phyloP scores from a whole-genome alignment of 2,888 invertebrate species.

The Oligia latruncula region DNA sequence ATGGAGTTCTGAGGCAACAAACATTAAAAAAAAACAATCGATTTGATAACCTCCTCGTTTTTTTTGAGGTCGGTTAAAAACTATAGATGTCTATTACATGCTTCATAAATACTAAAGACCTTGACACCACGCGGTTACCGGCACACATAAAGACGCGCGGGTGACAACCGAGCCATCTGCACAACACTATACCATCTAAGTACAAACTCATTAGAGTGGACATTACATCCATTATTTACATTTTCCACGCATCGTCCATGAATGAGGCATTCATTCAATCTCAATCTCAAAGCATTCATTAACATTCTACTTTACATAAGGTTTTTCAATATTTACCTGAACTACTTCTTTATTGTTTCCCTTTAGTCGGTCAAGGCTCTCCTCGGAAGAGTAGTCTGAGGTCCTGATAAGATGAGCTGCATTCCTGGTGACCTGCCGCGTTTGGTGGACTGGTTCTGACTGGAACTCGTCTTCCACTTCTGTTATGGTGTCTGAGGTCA shows the following conservation, averaged over 20 bases:
- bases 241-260: constrained; percentile 34
- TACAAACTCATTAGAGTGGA: constrained; percentile 32
- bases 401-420: constrained; percentile 81
- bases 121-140: constrained; percentile 25
- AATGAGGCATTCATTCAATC: constrained; percentile 32
- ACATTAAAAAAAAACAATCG: too few relatives aligned
- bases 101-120: constrained; percentile 29
- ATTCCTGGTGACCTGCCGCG: constrained; percentile 77
- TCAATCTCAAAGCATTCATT: too few relatives aligned
- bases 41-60: too few relatives aligned
- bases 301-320: constrained; percentile 29
- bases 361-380: constrained; percentile 80
- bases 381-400: constrained; percentile 91
- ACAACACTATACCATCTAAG: constrained; percentile 24
- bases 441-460: constrained; percentile 77
- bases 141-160: background rate
- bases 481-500: constrained; percentile 73
- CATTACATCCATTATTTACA: constrained; percentile 46
- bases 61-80: too few relatives aligned
- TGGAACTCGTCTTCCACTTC: constrained; percentile 75
- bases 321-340: constrained; percentile 76
- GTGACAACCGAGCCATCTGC: constrained; percentile 23
- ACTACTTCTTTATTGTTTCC: constrained; percentile 81
- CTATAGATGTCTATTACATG: background rate
- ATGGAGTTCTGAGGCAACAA: too few relatives aligned